phyloP scores from a whole-genome alignment of 1,140 invertebrate genomes.

The Linepithema humile region DNA sequence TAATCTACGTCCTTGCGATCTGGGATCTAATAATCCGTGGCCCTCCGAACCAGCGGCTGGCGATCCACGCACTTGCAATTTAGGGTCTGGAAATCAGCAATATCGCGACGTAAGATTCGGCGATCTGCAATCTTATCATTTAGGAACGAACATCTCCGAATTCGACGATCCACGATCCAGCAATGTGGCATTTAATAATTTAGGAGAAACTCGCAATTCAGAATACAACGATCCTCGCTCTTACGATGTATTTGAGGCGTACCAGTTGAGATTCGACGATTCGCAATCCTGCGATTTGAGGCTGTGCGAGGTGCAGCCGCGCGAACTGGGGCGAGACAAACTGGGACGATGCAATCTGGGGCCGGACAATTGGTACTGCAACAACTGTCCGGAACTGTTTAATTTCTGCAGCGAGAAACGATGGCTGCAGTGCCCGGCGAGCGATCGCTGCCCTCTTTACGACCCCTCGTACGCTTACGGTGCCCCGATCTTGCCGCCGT shows the following conservation, averaged over 20 bases:
- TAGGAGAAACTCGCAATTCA: too few species aligned
- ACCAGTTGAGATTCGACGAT: background rate
- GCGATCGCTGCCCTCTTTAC: conserved; percentile 73
- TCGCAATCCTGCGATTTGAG: background rate
- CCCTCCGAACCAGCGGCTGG: background rate
- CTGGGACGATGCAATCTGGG: background rate
- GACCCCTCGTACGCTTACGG: conserved; percentile 38
- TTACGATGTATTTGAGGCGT: background rate
- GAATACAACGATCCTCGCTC: background rate
- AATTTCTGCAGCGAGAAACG: conserved; percentile 74
- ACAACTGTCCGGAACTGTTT: conserved; percentile 41
- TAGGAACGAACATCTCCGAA: background rate
- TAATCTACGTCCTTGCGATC: background rate
- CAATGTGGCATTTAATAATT: background rate
- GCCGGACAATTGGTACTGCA: background rate
- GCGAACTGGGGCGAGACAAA: background rate
- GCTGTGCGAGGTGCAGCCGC: background rate
- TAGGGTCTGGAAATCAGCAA: background rate
- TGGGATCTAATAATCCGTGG: background rate
- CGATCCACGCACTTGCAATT: background rate
- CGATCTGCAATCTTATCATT: background rate
- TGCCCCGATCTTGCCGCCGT: conserved; percentile 61
- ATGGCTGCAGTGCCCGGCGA: conserved; percentile 76
- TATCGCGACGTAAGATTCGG: background rate
- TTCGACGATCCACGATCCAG: background rate